Evolutionary conservation across 1,140 invertebrate genomes (phyloP), one percentile per base, ranked within the genome.

Genomic region (Adoxophyes honmai): DNA sequence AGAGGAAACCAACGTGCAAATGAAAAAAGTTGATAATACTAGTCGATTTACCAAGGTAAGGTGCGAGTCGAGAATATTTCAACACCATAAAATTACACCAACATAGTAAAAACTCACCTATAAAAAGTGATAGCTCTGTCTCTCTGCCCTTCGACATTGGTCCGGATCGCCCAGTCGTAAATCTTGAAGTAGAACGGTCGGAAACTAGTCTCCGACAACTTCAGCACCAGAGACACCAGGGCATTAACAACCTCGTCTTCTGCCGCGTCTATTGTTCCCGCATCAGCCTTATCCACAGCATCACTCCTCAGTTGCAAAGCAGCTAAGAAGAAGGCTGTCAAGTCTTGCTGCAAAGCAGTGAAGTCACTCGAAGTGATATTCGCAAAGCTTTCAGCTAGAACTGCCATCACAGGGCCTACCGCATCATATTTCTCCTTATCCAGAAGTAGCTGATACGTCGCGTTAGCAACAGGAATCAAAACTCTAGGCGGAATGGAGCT

Each of bases 181-280:
- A 98, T 90, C 83, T 94, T 95, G 60, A 94, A 93, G 83, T 96
- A 97, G 51, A 98, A 91, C 2, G 96, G 96, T 64, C 95, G 92
- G 78, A 98, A 98, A 13, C 92, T 93, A 0, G 93, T 92, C 81
- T 98, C 97, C 8, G 96, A 97, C 11, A 98, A 81, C 81, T 98
- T 98, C 4, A 98, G 85, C 14, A 98, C 93, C 55, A 98, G 91
- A 34, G 91, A 89, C 3, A 95, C 92, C 14, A 98, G 80, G 0
- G 95, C 92, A 53, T 94, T 92, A 0, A 96, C 91, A 0, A 96
- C 91, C 73, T 92, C 89, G 10, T 91, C 90, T 88, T 99, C 97
- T 4, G 91, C 88, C 4, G 81, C 61, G 33, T 90, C 77, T 14
- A 90, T 72, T 1, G 84, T 63, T 7, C 79, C 62, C 9, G 62